Conservation (phyloP, 1,140 invertebrate genomes). For the Anastrepha ludens region DNA sequence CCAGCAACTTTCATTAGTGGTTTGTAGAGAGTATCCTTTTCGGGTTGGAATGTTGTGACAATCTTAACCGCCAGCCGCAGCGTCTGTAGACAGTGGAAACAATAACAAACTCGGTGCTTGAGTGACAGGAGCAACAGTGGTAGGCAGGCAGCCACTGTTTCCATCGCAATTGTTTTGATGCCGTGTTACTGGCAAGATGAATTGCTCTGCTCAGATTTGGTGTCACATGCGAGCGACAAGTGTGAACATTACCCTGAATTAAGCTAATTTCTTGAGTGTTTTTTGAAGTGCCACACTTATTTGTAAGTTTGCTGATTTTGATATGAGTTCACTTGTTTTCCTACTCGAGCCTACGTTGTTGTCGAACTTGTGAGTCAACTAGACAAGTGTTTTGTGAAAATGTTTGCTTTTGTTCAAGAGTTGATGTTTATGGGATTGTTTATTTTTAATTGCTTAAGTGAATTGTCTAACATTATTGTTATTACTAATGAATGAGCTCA, state of each 20-base stretch:
- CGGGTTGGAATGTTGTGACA: neutral
- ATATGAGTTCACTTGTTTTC: neutral
- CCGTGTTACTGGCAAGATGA: conserved; percentile 23
- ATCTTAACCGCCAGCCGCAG: neutral
- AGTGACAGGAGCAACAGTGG: conserved; percentile 22
- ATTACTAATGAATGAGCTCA: too few species aligned
- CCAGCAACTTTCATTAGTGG: conserved; percentile 35
- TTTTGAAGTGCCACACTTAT: neutral
- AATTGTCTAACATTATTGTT: too few species aligned
- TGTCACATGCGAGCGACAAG: conserved; percentile 31
- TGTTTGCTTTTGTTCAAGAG: neutral
- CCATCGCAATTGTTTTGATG: conserved; percentile 15
- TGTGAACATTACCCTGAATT: conserved; percentile 46
- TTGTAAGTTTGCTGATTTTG: neutral
- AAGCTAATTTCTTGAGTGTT: conserved; percentile 43
- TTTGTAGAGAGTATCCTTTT: conserved; percentile 36
- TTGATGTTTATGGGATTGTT: neutral
- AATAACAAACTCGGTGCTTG: conserved; percentile 25
- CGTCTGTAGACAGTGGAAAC: neutral
- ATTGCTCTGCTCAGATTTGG: conserved; percentile 16
- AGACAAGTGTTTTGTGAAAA: neutral
- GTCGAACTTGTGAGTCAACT: neutral
- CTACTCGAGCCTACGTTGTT: neutral
- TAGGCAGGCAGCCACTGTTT: neutral
- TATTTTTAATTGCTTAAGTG: neutral